These are phyloP conservation scores for Acanthococcus lagerstroemiae DNA, from an alignment of 2,888 invertebrate species.

Conservation along the genomic window DNA sequence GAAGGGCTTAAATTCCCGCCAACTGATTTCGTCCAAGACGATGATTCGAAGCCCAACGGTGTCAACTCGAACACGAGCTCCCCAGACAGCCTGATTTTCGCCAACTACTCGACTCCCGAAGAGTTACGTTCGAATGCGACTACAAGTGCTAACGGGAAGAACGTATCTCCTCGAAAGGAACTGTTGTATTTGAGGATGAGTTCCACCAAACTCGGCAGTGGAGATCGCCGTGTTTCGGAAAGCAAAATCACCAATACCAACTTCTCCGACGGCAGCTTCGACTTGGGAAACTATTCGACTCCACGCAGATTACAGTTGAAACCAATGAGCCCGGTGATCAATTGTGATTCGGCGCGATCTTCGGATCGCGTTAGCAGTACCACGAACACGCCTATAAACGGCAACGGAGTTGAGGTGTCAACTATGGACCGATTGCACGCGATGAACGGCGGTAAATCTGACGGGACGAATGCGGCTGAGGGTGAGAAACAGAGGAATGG, in stretches of 20 bases:
- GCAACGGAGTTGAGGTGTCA: no score
- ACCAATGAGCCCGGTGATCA: not conserved
- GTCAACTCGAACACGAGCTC: not conserved
- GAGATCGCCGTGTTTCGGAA: no score
- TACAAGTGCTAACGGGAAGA: not conserved
- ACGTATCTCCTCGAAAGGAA: not conserved
- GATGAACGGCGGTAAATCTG: not conserved
- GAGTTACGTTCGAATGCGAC: not conserved
- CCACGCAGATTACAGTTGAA: not conserved
- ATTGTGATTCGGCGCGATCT: not conserved
- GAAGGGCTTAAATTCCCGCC: no score
- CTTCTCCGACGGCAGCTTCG: not conserved
- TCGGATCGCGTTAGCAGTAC: not conserved
- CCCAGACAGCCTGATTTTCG: not conserved
- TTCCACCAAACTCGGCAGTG: no score
- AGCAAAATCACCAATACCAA: no score
- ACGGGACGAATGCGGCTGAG: not conserved
- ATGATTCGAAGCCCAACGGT: no score
- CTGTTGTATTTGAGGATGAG: no score
- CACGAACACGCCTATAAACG: not conserved
- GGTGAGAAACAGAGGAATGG: not conserved
- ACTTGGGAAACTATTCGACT: not conserved
- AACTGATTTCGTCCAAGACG: no score
- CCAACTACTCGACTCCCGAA: not conserved
- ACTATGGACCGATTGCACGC: not conserved